Evolutionary conservation across 1,140 invertebrate genomes (phyloP), one percentile per base, ranked within the genome.

Genomic region (Hypothenemus hampei): DNA sequence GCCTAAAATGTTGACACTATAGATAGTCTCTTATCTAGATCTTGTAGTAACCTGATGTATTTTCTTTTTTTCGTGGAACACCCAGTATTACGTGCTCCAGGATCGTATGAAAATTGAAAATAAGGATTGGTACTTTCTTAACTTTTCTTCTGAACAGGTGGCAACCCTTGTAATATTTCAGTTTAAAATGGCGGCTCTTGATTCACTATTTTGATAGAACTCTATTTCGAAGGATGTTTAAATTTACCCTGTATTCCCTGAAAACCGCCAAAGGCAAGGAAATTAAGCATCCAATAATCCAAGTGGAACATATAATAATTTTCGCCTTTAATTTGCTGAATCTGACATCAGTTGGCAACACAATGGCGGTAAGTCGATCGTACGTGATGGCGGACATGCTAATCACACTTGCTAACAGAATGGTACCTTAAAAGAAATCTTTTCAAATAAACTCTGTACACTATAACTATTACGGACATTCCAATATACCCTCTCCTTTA

Each of bases 301-400:
- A 91, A 3, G 81, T 80, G n/a, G 78, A 59, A 1, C 74, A 60
- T 41, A 87, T 80, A 11, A 84, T 71, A 57, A 83, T 75, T 40
- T 79, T 77, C 3, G 82, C 78, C 29, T 71, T 73, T 4, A 72
- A 71, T 23, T 76, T 73, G 0, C 80, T 84, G 59, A 88, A 69
- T 60, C 82, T 73, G 4, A 78, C 80, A 64, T 87, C 78, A 63
- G 80, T 70, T 10, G 88, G 86, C 55, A 87, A 73, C 0, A 86
- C 83, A 19, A 92, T 86, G 4, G 87, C 86, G 6, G 87, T 82
- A 11, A 92, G 76, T 16, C 89, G 77, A 67, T 93, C 88, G 47
- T 89, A 84, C n/a, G 85, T 90, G 22, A 93, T 86, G 3, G 82
- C 76, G 13, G 87, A 84, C 35, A 93, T 74, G 24, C 84, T 89